phyloP scores from a whole-genome alignment of 64 coral and sea anemone species.

The Actinia tenebrosa region DNA sequence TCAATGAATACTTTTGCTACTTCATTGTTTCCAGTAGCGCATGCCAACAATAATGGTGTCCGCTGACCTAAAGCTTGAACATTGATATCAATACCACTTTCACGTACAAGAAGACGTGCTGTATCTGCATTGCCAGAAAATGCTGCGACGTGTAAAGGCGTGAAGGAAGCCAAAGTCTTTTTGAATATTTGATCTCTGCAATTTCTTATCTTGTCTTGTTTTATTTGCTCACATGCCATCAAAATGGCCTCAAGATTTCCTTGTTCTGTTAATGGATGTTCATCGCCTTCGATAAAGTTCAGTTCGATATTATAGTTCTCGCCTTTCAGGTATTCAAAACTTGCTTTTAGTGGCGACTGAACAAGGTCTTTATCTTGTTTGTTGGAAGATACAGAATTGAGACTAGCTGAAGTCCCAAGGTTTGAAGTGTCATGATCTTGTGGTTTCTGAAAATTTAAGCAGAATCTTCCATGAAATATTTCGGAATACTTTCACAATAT shows the following conservation, averaged over 20 bases:
- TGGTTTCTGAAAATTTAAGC: background rate
- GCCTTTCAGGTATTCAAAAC: background rate
- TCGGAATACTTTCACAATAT: background rate
- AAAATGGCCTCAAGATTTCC: background rate
- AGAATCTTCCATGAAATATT: background rate
- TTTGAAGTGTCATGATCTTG: background rate
- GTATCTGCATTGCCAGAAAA: slow-evolving; percentile 30
- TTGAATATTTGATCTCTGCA: slow-evolving; percentile 7
- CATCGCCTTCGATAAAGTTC: background rate
- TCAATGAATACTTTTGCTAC: slow-evolving; percentile 43
- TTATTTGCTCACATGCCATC: slow-evolving; percentile 2
- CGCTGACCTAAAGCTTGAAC: slow-evolving; percentile 37
- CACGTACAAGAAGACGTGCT: slow-evolving; percentile 34
- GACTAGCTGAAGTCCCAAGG: background rate
- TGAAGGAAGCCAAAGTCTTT: slow-evolving; percentile 31
- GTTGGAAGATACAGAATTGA: slow-evolving; percentile 3
- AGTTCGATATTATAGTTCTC: slow-evolving; percentile 16
- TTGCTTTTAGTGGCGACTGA: background rate
- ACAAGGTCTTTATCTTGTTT: slow-evolving; percentile 5
- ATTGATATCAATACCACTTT: slow-evolving; percentile 36
- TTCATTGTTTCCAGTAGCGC: slow-evolving; percentile 46
- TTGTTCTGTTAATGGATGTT: background rate
- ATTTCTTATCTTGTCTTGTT: slow-evolving; percentile 9
- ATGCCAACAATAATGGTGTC: slow-evolving; percentile 72
- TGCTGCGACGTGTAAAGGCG: slow-evolving; percentile 61